Percentiles rank a stretch among this genome's conserved stretches.
phyloP scores from a whole-genome alignment of 2,888 invertebrate genomes.

The Trichopoda pennipes region DNA sequence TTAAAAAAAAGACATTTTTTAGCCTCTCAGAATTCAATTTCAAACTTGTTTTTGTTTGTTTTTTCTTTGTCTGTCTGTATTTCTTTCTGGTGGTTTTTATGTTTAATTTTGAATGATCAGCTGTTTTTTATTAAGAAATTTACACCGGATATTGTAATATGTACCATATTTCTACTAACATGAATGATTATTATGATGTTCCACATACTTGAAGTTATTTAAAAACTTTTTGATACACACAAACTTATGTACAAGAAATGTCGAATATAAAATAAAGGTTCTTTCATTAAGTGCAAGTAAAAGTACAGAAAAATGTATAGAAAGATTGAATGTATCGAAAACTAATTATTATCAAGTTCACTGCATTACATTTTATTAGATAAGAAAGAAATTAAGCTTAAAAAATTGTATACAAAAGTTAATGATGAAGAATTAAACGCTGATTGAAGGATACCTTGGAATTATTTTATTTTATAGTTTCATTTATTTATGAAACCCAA shows the following conservation, averaged over 20 bases:
- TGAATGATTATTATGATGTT: constrained; percentile 23
- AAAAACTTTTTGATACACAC: neutral
- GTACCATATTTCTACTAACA: constrained; percentile 16
- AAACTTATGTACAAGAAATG: constrained; percentile 40
- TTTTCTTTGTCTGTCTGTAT: constrained; percentile 10
- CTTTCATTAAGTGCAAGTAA: neutral
- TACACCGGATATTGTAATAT: constrained; percentile 60
- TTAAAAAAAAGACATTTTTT: constrained; percentile 18
- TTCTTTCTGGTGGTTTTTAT: neutral
- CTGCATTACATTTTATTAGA: too few species aligned
- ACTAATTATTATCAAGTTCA: too few species aligned
- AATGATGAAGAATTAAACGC: too few species aligned
- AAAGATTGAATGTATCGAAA: too few species aligned
- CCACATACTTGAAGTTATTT: neutral
- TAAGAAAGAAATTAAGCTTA: too few species aligned
- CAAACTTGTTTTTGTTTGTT: constrained; percentile 43
- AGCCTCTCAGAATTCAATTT: constrained; percentile 10
- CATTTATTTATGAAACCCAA: too few species aligned
- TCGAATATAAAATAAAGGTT: constrained; percentile 9
- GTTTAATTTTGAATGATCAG: constrained; percentile 48
- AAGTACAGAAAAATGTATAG: neutral
- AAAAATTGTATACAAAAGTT: too few species aligned
- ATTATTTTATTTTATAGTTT: too few species aligned
- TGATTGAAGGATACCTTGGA: too few species aligned
- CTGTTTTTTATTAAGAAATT: constrained; percentile 50